phyloP scores from a whole-genome alignment of 2,113 vertebrate genomes.

The Saccopteryx leptura region DNA sequence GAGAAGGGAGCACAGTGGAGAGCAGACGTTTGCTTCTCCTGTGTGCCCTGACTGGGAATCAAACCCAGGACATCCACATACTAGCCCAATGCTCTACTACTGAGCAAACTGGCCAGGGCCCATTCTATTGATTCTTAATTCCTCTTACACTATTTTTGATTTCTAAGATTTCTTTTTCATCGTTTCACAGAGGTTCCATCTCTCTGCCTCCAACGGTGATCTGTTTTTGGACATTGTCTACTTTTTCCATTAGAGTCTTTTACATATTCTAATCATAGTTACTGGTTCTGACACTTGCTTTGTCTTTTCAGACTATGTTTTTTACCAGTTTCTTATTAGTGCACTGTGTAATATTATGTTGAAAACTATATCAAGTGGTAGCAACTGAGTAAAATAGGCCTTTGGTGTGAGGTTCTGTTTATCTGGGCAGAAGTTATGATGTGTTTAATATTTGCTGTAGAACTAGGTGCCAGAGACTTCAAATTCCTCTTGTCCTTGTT shows the following conservation, averaged over 20 bases:
- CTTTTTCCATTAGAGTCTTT: not conserved
- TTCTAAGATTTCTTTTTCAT: not conserved
- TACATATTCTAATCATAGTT: not conserved
- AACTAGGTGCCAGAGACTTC: not conserved
- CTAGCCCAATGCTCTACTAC: too few relatives aligned
- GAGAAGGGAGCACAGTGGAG: too few relatives aligned
- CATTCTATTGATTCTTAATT: not conserved
- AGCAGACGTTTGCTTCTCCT: too few relatives aligned
- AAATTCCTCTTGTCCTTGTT: not conserved
- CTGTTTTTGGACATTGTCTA: not conserved
- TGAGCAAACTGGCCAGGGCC: too few relatives aligned
- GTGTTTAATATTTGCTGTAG: not conserved
- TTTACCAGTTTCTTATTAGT: not conserved
- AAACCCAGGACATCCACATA: too few relatives aligned
- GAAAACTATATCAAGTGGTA: not conserved
- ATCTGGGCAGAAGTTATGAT: not conserved
- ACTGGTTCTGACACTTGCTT: not conserved
- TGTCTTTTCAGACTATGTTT: not conserved
- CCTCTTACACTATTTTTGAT: not conserved
- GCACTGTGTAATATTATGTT: not conserved
- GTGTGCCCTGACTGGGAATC: too few relatives aligned
- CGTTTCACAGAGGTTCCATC: not conserved
- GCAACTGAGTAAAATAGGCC: not conserved
- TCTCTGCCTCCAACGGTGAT: not conserved
- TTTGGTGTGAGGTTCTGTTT: not conserved